These are phyloP conservation scores for Agriopis marginaria DNA, from an alignment of 2,888 invertebrate species.

Conservation along the genomic window DNA sequence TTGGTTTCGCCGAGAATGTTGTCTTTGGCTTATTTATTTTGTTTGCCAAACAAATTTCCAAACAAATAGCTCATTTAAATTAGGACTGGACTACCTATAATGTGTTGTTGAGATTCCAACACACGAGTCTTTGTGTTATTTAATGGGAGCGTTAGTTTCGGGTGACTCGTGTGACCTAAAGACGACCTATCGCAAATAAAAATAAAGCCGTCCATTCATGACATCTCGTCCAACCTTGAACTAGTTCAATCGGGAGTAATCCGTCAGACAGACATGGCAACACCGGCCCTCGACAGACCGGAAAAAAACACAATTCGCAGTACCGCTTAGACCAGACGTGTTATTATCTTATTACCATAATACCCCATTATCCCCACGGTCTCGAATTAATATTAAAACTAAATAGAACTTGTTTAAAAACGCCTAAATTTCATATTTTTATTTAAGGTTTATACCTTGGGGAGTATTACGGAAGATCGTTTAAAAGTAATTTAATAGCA, in stretches of 20 bases:
- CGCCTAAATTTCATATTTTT: constrained; percentile 16
- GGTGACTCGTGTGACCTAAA: constrained; percentile 79
- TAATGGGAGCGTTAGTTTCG: constrained; percentile 67
- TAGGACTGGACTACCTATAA: constrained; percentile 48
- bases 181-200: constrained; percentile 75
- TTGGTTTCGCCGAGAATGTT: constrained; percentile 62
- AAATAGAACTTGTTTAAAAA: constrained; percentile 20
- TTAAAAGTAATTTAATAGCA: constrained; percentile 20
- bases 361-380: constrained; percentile 62
- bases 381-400: constrained; percentile 47
- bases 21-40: constrained; percentile 62
- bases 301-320: constrained; percentile 70
- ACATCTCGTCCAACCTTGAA: constrained; percentile 75
- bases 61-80: constrained; percentile 47
- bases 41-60: constrained; percentile 59
- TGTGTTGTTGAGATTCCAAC: constrained; percentile 53
- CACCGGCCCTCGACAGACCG: constrained; percentile 54
- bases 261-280: constrained; percentile 69
- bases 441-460: constrained; percentile 8
- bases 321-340: constrained; percentile 77
- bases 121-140: constrained; percentile 67
- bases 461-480: constrained; percentile 22
- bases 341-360: constrained; percentile 83
- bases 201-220: constrained; percentile 80
- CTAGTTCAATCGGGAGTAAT: constrained; percentile 80